A percentile compares a stretch with the other conserved stretches of the same genome.
phyloP scores from a whole-genome alignment of 30 jellyfish, hydroid and myxozoan genomes.

The Chironex yamaguchii region DNA sequence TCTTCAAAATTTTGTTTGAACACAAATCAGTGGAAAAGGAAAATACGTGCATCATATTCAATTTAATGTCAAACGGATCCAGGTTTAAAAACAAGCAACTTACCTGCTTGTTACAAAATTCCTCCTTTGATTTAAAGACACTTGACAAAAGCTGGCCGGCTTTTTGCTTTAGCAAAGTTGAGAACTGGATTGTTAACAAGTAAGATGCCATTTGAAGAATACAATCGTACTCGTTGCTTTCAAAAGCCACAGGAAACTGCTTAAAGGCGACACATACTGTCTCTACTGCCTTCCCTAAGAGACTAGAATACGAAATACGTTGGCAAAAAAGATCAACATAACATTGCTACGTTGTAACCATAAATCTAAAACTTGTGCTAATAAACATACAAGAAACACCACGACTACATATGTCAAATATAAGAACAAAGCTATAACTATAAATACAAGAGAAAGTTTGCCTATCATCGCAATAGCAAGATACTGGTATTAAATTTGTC shows the following conservation, averaged over 20 bases:
- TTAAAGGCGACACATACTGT: slow-evolving; percentile 35
- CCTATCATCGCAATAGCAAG: too few relatives aligned
- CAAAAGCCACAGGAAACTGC: slow-evolving; percentile 43
- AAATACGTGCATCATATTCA: not conserved
- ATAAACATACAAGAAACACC: too few relatives aligned
- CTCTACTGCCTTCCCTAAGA: slow-evolving; percentile 48
- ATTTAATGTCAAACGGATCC: not conserved
- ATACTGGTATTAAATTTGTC: too few relatives aligned
- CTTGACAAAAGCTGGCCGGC: slow-evolving; percentile 73
- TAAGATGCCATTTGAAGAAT: slow-evolving; percentile 50
- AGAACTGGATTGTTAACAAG: slow-evolving; percentile 3
- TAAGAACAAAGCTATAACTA: too few relatives aligned
- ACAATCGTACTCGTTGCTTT: slow-evolving; percentile 15
- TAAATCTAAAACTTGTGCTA: too few relatives aligned
- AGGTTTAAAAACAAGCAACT: not conserved
- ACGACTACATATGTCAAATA: too few relatives aligned
- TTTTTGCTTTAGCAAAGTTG: slow-evolving; percentile 37
- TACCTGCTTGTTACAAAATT: slow-evolving; percentile 64
- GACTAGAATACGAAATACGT: slow-evolving; percentile 8
- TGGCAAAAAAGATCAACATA: too few relatives aligned
- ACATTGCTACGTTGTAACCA: too few relatives aligned
- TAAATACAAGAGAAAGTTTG: too few relatives aligned
- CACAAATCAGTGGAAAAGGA: too few relatives aligned
- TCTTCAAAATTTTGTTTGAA: too few relatives aligned
- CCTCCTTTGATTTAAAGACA: slow-evolving; percentile 74